Evolutionary conservation across 2,888 invertebrate genomes (phyloP).

Genomic region (Magallana nippona): DNA sequence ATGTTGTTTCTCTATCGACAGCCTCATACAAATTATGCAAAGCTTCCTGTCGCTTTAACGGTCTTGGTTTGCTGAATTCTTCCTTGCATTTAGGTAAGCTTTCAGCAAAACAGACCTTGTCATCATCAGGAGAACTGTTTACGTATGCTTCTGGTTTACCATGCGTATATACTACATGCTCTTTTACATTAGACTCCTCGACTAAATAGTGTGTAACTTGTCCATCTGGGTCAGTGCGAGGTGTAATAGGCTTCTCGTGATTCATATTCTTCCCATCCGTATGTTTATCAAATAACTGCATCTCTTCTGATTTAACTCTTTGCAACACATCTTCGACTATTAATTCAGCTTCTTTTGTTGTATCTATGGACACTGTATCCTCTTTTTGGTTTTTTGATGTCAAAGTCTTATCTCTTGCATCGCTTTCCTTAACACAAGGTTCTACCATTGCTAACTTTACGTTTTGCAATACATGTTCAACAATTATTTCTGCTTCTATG

Average conservation of each 20-base stretch:
- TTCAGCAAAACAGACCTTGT: not conserved
- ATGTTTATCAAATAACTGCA: not conserved
- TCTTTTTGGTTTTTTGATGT: not conserved
- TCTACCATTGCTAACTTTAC: not conserved
- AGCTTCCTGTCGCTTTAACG: not conserved
- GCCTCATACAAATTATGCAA: not conserved
- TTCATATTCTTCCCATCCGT: not conserved
- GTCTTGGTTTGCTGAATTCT: not conserved
- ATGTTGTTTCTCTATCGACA: not conserved
- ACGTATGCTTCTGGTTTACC: not conserved
- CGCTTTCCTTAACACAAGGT: not conserved
- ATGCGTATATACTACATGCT: not conserved
- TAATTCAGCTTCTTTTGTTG: conserved; percentile 34
- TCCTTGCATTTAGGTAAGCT: not conserved
- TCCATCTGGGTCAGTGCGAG: conserved; percentile 44
- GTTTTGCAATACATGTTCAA: not conserved
- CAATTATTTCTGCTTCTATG: not conserved
- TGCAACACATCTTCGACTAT: conserved; percentile 9
- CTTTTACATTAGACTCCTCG: not conserved
- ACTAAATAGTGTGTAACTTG: not conserved
- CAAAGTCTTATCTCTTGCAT: not conserved
- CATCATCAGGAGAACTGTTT: not conserved
- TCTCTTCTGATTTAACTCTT: not conserved
- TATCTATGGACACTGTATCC: conserved; percentile 35
- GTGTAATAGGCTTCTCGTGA: not conserved